Percentiles rank a stretch among this genome's conserved stretches.
Conservation (phyloP, 2,888 invertebrate species). For the Dasypogon diadema region DNA sequence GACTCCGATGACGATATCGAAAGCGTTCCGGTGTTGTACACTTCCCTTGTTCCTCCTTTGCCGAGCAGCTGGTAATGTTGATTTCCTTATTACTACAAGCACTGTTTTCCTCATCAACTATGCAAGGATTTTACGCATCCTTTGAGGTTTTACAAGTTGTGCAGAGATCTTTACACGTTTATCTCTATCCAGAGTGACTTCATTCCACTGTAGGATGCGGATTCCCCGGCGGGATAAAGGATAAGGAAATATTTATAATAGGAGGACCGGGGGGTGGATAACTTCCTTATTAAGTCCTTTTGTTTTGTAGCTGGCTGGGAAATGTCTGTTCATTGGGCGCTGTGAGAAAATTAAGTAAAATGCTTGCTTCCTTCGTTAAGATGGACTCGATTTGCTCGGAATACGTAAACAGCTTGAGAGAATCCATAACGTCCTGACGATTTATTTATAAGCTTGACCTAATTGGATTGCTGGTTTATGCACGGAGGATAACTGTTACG, state of each 20-base stretch:
- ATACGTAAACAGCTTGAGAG: constrained; percentile 10
- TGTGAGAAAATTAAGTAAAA: constrained; percentile 20
- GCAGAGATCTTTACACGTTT: constrained; percentile 15
- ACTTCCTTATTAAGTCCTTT: constrained; percentile 16
- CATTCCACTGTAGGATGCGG: not conserved
- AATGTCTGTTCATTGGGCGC: no score
- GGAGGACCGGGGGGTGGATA: not conserved
- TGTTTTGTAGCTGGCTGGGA: not conserved
- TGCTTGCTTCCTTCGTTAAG: constrained; percentile 11
- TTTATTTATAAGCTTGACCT: constrained; percentile 29
- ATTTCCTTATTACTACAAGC: constrained; percentile 13
- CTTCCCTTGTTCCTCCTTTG: not conserved
- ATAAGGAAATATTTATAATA: constrained; percentile 1
- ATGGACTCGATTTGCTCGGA: constrained; percentile 19
- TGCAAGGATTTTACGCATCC: constrained; percentile 46
- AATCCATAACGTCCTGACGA: not conserved
- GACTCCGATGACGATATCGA: not conserved
- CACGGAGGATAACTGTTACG: not conserved
- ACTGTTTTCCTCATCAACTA: constrained; percentile 33
- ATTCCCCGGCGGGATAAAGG: not conserved
- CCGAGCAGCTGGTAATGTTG: constrained; percentile 6
- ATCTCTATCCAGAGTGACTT: not conserved
- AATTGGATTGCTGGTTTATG: constrained; percentile 16
- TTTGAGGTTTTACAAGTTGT: constrained; percentile 34
- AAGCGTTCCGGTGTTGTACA: constrained; percentile 11